A percentile compares a stretch with the other conserved stretches of the same genome.
phyloP scores from a whole-genome alignment of 2,888 invertebrate species.

The Meiosimyza decipiens region DNA sequence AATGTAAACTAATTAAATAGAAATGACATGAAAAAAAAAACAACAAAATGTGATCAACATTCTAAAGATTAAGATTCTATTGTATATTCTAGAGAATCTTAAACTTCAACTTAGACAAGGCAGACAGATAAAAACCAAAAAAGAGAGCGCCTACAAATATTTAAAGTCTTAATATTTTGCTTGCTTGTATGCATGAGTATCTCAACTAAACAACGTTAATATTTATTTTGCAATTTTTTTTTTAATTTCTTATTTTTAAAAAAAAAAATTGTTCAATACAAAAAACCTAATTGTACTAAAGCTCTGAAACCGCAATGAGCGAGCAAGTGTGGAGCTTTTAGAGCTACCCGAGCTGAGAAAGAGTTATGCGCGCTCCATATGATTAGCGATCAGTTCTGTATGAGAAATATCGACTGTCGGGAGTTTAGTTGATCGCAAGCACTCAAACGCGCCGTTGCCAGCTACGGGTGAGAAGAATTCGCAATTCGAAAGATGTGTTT shows the following conservation, averaged over 20 bases:
- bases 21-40: too few relatives aligned
- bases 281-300: not conserved
- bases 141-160: not conserved
- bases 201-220: not conserved
- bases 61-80: not conserved
- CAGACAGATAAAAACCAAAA: not conserved
- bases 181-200: too few relatives aligned
- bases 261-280: slow-evolving; percentile 7
- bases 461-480: slow-evolving; percentile 13
- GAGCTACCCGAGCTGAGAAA: not conserved
- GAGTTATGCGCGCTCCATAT: too few relatives aligned
- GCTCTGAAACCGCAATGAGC: slow-evolving; percentile 2
- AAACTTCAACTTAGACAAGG: not conserved
- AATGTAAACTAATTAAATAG: too few relatives aligned
- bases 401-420: not conserved
- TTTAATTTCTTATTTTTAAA: not conserved
- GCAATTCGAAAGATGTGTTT: not conserved
- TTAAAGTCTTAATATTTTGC: too few relatives aligned
- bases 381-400: too few relatives aligned
- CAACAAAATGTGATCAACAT: too few relatives aligned
- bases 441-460: slow-evolving; percentile 51
- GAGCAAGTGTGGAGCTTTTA: not conserved
- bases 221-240: not conserved
- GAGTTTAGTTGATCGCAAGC: slow-evolving; percentile 58
- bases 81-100: not conserved